phyloP scores from a whole-genome alignment of 2,113 vertebrate genomes.

The Symphodus melops region DNA sequence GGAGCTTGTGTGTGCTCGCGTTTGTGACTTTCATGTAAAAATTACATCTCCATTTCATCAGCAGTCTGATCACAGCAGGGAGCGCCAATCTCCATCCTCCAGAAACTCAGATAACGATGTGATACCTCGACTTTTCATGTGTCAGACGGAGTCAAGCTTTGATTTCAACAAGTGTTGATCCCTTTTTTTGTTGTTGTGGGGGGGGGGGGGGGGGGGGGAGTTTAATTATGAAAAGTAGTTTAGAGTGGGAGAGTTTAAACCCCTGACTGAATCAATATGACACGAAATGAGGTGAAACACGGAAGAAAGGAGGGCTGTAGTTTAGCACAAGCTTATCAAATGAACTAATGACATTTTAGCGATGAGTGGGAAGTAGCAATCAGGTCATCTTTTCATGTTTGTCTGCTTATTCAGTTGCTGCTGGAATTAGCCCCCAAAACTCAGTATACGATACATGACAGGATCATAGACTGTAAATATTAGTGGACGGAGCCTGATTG shows the following conservation, averaged over 20 bases:
- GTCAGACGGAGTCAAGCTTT: constrained; percentile 19
- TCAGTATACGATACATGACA: not conserved
- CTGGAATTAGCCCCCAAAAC: constrained; percentile 2
- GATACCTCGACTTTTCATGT: constrained; percentile 29
- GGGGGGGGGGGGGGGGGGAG: too few relatives aligned
- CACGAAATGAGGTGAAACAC: constrained; percentile 2
- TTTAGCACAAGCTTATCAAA: not conserved
- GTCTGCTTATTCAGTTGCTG: not conserved
- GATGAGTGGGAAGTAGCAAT: not conserved
- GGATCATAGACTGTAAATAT: too few relatives aligned
- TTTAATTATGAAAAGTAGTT: constrained; percentile 2
- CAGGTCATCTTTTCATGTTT: not conserved
- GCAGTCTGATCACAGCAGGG: constrained; percentile 50
- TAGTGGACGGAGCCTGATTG: too few relatives aligned
- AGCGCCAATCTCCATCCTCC: constrained; percentile 19
- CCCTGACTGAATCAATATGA: constrained; percentile 5
- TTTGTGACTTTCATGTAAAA: constrained; percentile 27
- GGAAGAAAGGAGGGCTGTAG: not conserved
- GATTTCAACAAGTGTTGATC: constrained; percentile 20
- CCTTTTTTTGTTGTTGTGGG: not conserved
- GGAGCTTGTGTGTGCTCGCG: not conserved
- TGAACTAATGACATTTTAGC: not conserved
- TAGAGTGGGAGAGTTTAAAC: not conserved
- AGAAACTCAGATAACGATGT: constrained; percentile 48
- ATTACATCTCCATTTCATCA: constrained; percentile 71